Percentiles rank a stretch among this genome's conserved stretches.
phyloP scores from a whole-genome alignment of 2,888 invertebrate species.

The Ophioninae sp. region DNA sequence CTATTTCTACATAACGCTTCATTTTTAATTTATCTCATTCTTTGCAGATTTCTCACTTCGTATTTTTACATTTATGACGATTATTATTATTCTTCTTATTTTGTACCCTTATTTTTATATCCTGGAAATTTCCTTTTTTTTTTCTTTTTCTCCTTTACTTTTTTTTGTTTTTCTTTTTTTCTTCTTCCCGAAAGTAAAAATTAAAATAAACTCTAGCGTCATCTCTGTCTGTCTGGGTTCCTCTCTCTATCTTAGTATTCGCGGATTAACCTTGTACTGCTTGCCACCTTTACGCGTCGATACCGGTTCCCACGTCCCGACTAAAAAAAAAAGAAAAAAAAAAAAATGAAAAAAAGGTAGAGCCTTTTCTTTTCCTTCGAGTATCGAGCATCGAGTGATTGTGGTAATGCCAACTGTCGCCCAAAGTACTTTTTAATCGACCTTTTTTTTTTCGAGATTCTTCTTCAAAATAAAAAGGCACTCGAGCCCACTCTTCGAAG shows the following conservation, averaged over 20 bases:
- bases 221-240: not conserved
- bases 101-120: not conserved
- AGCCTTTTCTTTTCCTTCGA: slow-evolving; percentile 11
- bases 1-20: too few relatives aligned
- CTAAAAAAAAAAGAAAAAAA: not conserved
- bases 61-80: too few relatives aligned
- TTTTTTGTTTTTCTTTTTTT: not conserved
- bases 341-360: slow-evolving; percentile 6
- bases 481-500: slow-evolving; percentile 10
- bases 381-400: slow-evolving; percentile 17
- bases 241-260: not conserved
- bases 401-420: not conserved
- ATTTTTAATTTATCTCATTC: too few relatives aligned
- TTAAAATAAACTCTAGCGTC: too few relatives aligned
- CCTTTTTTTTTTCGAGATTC: slow-evolving; percentile 16
- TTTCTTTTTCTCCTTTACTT: not conserved
- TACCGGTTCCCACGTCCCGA: slow-evolving; percentile 49
- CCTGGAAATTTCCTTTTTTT: not conserved
- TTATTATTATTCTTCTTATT: too few relatives aligned
- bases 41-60: too few relatives aligned
- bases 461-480: slow-evolving; percentile 7
- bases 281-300: slow-evolving; percentile 18
- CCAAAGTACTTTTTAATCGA: slow-evolving; percentile 18
- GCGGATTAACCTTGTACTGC: slow-evolving; percentile 56
- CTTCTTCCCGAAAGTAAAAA: not conserved